Evolutionary conservation across 2,888 invertebrate species (phyloP).

Genomic region (Agonopterix heracliana): DNA sequence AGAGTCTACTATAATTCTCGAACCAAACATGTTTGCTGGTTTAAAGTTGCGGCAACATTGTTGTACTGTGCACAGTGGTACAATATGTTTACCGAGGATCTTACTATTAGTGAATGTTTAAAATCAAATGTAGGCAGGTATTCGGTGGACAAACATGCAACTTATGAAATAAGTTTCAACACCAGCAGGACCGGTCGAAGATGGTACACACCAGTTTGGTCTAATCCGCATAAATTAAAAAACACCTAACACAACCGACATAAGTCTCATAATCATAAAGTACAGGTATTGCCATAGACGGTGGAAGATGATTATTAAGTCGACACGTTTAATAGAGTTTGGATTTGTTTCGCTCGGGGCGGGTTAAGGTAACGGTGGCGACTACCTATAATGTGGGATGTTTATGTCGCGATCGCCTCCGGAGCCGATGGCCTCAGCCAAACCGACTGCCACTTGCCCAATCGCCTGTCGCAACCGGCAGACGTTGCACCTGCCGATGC

Average conservation of each 20-base stretch:
- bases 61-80: no score
- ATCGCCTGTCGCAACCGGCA: conserved; percentile 67
- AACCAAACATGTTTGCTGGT: no score
- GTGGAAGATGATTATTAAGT: conserved; percentile 1
- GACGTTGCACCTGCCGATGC: conserved; percentile 66
- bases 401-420: conserved; percentile 58
- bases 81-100: no score
- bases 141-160: conserved; percentile 23
- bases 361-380: conserved; percentile 54
- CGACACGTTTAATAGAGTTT: conserved; percentile 43
- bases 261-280: conserved; percentile 27
- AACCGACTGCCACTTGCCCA: conserved; percentile 59
- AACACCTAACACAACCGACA: conserved; percentile 21
- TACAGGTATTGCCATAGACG: conserved; percentile 15
- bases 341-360: conserved; percentile 56
- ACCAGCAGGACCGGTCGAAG: conserved; percentile 39
- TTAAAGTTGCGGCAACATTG: no score
- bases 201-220: conserved; percentile 30
- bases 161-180: conserved; percentile 42
- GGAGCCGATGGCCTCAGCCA: conserved; percentile 61
- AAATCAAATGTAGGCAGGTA: neutral
- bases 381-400: conserved; percentile 65
- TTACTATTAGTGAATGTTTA: neutral
- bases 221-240: conserved; percentile 35
- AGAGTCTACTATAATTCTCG: no score